Percentiles rank a stretch among this genome's conserved stretches.
Evolutionary conservation across 2,113 vertebrate species (phyloP).

Genomic region (Platanista minor): DNA sequence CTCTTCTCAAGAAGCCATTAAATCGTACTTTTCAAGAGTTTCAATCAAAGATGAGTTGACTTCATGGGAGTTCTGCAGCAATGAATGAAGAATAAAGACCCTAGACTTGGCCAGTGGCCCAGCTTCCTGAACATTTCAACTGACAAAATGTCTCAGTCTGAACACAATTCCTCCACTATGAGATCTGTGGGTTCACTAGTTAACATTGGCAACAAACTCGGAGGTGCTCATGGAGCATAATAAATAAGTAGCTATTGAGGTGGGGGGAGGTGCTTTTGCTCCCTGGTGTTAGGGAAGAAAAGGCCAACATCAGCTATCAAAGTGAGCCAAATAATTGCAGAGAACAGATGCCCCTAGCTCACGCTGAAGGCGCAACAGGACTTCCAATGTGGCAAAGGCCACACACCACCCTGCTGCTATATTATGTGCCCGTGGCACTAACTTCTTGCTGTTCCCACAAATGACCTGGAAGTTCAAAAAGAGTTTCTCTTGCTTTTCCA

Average conservation of each 20-base stretch:
- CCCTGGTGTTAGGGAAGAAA: slow-evolving; percentile 15
- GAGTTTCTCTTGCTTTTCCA: not conserved
- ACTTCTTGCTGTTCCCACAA: not conserved
- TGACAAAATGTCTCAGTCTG: slow-evolving; percentile 69
- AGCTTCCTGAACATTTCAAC: slow-evolving; percentile 63
- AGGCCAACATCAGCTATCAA: not conserved
- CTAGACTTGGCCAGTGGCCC: slow-evolving; percentile 61
- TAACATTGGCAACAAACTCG: slow-evolving; percentile 32
- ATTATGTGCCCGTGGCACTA: not conserved
- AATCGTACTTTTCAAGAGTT: slow-evolving; percentile 24
- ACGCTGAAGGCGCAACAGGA: not conserved
- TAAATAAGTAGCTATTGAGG: slow-evolving; percentile 46
- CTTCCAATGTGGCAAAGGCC: not conserved
- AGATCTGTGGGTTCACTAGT: slow-evolving; percentile 40
- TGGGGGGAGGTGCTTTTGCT: slow-evolving; percentile 31
- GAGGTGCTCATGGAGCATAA: slow-evolving; percentile 61
- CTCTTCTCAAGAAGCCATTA: slow-evolving; percentile 12
- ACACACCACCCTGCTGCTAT: not conserved
- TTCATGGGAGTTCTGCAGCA: slow-evolving; percentile 61
- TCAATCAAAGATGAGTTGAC: slow-evolving; percentile 51
- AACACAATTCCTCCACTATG: slow-evolving; percentile 71
- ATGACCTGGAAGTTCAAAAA: not conserved
- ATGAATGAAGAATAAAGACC: slow-evolving; percentile 66
- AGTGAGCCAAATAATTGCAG: not conserved
- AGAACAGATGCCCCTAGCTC: slow-evolving; percentile 20